These are phyloP conservation scores for Natator depressus DNA, from an alignment of 2,113 vertebrate genomes.

Conservation along the genomic window DNA sequence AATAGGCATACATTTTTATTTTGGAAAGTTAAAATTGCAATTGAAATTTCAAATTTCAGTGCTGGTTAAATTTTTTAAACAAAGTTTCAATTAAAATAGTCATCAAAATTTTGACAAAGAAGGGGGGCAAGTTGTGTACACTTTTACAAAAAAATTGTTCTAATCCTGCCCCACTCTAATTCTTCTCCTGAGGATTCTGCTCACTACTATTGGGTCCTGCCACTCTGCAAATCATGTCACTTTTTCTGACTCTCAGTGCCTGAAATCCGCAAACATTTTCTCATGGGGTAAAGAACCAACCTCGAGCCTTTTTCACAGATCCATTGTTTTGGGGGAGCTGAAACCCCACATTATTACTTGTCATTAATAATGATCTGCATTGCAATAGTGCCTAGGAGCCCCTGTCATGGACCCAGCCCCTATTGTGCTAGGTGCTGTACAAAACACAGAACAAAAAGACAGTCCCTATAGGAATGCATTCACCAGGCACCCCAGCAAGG, in stretches of 20 bases:
- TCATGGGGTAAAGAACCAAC: neutral
- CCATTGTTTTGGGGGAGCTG: neutral
- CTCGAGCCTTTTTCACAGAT: neutral
- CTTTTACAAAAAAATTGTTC: neutral
- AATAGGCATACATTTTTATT: neutral
- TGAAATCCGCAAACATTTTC: neutral
- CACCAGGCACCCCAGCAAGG: neutral
- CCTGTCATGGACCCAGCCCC: neutral
- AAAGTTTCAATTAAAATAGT: neutral
- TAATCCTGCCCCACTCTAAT: neutral
- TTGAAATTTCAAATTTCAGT: neutral
- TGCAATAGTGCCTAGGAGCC: fast-evolving
- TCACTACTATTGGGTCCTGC: neutral
- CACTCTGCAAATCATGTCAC: neutral
- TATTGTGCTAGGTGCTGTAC: neutral
- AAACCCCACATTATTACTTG: neutral
- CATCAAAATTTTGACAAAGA: neutral
- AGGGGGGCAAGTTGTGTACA: neutral
- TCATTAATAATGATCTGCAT: fast-evolving
- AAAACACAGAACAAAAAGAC: neutral
- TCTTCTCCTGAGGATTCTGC: neutral
- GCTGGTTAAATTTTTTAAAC: fast-evolving
- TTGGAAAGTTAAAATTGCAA: neutral
- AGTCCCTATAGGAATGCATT: fast-evolving
- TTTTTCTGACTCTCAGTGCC: neutral